Percentiles rank a stretch among this genome's conserved stretches.
phyloP scores from a whole-genome alignment of 2,888 invertebrate species.

The Brenthis ino region DNA sequence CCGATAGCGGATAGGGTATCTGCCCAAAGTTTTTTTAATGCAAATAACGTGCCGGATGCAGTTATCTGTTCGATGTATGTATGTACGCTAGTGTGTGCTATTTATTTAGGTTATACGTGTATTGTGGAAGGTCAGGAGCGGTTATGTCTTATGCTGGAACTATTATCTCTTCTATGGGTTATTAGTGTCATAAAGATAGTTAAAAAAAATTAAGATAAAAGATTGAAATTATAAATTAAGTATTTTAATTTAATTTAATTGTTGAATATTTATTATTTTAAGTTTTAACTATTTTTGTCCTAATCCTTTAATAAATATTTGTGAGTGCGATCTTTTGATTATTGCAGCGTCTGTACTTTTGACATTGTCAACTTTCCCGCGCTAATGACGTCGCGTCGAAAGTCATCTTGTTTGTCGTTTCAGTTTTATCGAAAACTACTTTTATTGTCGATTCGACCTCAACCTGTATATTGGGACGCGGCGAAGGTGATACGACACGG shows the following conservation, averaged over 20 bases:
- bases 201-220: neutral
- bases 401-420: slow-evolving; percentile 67
- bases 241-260: neutral
- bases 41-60: slow-evolving; percentile 67
- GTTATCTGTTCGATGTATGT: slow-evolving; percentile 59
- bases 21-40: slow-evolving; percentile 48
- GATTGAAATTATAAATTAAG: neutral
- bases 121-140: slow-evolving; percentile 74
- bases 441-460: slow-evolving; percentile 73
- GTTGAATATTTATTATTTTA: too few species aligned
- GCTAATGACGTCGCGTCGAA: slow-evolving; percentile 43
- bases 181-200: neutral
- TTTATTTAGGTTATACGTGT: slow-evolving; percentile 62
- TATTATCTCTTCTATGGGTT: neutral
- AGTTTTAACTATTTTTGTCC: too few species aligned
- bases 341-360: slow-evolving; percentile 27
- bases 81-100: slow-evolving; percentile 45
- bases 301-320: neutral
- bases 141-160: slow-evolving; percentile 39
- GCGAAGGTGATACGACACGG: slow-evolving; percentile 67
- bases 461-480: slow-evolving; percentile 74
- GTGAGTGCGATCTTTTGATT: neutral
- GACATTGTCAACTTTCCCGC: slow-evolving; percentile 53
- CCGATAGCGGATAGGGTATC: slow-evolving; percentile 58
- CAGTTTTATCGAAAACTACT: slow-evolving; percentile 66